phyloP scores from a whole-genome alignment of 2,113 vertebrate species.

The Gobio gobio region DNA sequence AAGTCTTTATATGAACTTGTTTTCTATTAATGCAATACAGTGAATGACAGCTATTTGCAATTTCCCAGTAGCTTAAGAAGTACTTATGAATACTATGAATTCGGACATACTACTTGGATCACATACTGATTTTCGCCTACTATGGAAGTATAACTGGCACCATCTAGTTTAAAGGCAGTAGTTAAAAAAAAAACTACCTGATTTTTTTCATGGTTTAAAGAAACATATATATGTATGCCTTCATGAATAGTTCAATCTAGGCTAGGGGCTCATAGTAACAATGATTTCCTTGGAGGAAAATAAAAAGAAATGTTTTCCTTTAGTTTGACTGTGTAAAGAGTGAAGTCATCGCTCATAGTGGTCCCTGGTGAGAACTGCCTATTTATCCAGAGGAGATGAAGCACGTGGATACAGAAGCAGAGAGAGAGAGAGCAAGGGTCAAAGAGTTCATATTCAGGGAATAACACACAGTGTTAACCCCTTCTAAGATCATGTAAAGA shows the following conservation, averaged over 20 bases:
- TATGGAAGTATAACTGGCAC: too few species aligned
- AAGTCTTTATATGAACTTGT: too few species aligned
- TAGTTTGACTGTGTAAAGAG: conserved; percentile 2
- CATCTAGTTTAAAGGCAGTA: background rate
- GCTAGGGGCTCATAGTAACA: conserved; percentile 12
- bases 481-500: background rate
- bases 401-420: conserved; percentile 6
- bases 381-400: conserved; percentile 26
- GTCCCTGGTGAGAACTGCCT: conserved; percentile 26
- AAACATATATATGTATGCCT: background rate
- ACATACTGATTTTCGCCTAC: too few species aligned
- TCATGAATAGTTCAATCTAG: background rate
- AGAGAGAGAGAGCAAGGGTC: conserved; percentile 27
- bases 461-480: conserved; percentile 1
- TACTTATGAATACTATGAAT: background rate
- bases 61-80: too few species aligned
- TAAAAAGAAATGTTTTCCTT: conserved; percentile 22
- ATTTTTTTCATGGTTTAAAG: background rate
- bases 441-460: conserved; percentile 43
- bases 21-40: too few species aligned
- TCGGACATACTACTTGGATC: background rate
- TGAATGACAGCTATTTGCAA: too few species aligned
- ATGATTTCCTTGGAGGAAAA: conserved; percentile 35
- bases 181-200: background rate
- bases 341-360: background rate